These are phyloP conservation scores for Microctenopoma stevenorrisi DNA, from an alignment of 2,797 vertebrate species.

Conservation along the genomic window DNA sequence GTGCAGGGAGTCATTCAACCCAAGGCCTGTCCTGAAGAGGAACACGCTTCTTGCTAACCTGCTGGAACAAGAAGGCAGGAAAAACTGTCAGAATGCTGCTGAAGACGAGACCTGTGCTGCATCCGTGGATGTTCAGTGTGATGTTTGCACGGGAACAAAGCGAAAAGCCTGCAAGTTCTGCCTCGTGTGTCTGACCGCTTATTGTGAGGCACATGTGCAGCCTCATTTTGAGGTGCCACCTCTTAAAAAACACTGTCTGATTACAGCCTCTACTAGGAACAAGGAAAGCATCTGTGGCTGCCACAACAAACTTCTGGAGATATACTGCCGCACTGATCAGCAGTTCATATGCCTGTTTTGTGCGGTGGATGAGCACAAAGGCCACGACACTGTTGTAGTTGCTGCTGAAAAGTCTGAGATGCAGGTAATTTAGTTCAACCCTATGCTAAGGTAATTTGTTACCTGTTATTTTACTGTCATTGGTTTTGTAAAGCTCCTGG, in stretches of 20 bases:
- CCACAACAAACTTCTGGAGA: slow-evolving; percentile 61
- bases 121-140: slow-evolving; percentile 54
- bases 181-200: slow-evolving; percentile 51
- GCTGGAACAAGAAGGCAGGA: slow-evolving; percentile 44
- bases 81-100: not conserved
- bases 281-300: slow-evolving; percentile 48
- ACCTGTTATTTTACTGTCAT: not conserved
- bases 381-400: slow-evolving; percentile 49
- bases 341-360: slow-evolving; percentile 60
- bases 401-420: slow-evolving; percentile 24
- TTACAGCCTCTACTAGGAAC: slow-evolving; percentile 25
- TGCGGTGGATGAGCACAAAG: slow-evolving; percentile 46
- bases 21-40: slow-evolving; percentile 59
- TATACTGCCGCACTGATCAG: slow-evolving; percentile 59
- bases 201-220: slow-evolving; percentile 54
- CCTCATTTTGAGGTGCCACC: slow-evolving; percentile 50
- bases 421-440: slow-evolving; percentile 34
- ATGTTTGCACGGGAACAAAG: slow-evolving; percentile 47
- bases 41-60: slow-evolving; percentile 54
- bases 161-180: slow-evolving; percentile 59
- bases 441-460: rapidly evolving
- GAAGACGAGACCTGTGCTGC: not conserved
- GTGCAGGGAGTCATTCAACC: slow-evolving; percentile 51
- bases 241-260: slow-evolving; percentile 52
- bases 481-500: not conserved